These are phyloP conservation scores for Drosophila teissieri DNA, from an alignment of 1,140 invertebrate species.

Conservation along the genomic window DNA sequence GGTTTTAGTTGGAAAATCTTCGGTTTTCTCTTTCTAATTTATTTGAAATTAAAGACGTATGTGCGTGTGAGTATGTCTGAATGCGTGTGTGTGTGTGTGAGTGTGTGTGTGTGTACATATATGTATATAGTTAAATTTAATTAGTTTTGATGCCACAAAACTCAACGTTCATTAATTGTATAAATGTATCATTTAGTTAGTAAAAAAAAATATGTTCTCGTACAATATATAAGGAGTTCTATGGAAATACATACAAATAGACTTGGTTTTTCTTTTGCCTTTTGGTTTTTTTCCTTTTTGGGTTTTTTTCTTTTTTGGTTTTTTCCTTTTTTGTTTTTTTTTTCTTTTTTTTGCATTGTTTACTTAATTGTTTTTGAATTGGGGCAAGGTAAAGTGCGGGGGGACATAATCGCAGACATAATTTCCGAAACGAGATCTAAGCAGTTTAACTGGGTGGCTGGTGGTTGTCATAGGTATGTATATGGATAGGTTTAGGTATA, in stretches of 20 bases:
- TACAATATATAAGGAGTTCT: conserved; percentile 37
- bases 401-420: conserved; percentile 1
- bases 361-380: neutral
- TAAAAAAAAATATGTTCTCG: conserved; percentile 42
- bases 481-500: too few relatives aligned
- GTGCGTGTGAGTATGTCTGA: conserved; percentile 26
- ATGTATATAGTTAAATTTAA: conserved; percentile 32
- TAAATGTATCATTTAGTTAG: conserved; percentile 42
- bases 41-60: conserved; percentile 26
- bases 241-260: conserved; percentile 53
- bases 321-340: neutral
- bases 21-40: conserved; percentile 1
- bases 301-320: neutral
- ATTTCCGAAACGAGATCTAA: conserved; percentile 16
- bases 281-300: neutral
- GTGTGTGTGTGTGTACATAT: conserved; percentile 10
- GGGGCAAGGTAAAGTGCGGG: conserved; percentile 9
- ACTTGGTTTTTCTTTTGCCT: conserved; percentile 13
- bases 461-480: neutral
- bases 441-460: conserved; percentile 17
- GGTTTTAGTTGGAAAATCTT: conserved; percentile 9
- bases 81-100: conserved; percentile 18
- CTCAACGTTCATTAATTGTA: conserved; percentile 41
- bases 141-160: conserved; percentile 42
- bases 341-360: neutral